Evolutionary conservation across 2,888 invertebrate species (phyloP), one percentile per base, ranked within the genome.

Genomic region (Synanthedon andrenaeformis): DNA sequence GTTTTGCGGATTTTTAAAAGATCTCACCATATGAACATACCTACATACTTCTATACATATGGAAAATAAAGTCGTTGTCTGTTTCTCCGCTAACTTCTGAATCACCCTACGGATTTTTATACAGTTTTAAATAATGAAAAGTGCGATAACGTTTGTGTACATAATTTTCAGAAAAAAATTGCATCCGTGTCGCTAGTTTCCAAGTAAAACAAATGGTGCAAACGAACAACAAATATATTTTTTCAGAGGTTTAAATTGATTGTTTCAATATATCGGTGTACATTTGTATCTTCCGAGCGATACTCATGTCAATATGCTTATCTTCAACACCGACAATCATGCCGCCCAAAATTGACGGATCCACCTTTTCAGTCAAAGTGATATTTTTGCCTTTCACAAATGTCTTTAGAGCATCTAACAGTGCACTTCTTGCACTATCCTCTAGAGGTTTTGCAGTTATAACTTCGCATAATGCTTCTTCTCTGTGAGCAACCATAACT

Each of bases 401-500:
- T 51, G 74, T 79, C 55, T 69, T 63, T 1, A 85, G 60, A 2
- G 79, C 76, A 0, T 63, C 67, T 62, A 78, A 66, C 1, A 84
- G 69, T 12, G 71, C 56, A 3, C 58, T 58, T 0, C 76, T 66
- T 1, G 67, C 63, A 4, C 52, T 52, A 0, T 68, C 66, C 6
- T 80, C 78, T 0, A 84, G 70, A 4, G 79, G 77, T 28, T 73
- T 72, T 1, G 83, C 82, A 1, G 84, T 84, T 52, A 83, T 82
- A 1, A 84, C 81, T 58, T 84, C 83, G 55, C 84, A 84, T 1
- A 78, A 59, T 2, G 79, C 78, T 51, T 82, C 77, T 14, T 83
- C 81, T 42, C 80, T 73, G 54, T 85, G 82, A 0, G 83, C 83
- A 4, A 78, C 74, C 85, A 85, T 84, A 1, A 84, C 72, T 0